Conservation (phyloP, 2,113 vertebrate species). For the Capra hircus region DNA sequence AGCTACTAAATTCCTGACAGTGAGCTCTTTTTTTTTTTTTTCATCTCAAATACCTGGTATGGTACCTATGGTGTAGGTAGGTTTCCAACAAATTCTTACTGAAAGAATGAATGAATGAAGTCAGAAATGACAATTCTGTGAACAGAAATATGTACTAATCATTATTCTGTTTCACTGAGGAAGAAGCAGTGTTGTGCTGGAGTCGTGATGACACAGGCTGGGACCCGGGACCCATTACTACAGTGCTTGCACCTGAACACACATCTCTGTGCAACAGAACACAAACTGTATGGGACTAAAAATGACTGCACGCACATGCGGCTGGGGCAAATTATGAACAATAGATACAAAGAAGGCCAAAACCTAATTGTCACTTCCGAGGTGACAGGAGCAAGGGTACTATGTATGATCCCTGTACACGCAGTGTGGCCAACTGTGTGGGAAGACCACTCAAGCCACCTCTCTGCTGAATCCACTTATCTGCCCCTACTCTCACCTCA, state of each 20-base stretch:
- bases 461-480: neutral
- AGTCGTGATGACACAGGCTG: neutral
- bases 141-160: neutral
- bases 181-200: neutral
- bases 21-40: neutral
- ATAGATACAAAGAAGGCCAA: neutral
- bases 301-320: neutral
- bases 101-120: neutral
- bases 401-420: neutral
- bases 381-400: neutral
- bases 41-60: neutral
- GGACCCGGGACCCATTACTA: neutral
- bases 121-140: neutral
- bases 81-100: neutral
- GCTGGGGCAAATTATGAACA: neutral
- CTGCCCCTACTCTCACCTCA: neutral
- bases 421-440: accelerated
- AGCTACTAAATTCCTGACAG: neutral
- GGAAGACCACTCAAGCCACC: neutral
- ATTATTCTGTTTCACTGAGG: neutral
- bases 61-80: neutral
- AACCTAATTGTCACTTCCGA: neutral
- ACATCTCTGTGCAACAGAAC: neutral
- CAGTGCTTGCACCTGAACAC: neutral
- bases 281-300: neutral